Evolutionary conservation across 2,888 invertebrate genomes (phyloP).

Genomic region (Silvanus unidentatus): DNA sequence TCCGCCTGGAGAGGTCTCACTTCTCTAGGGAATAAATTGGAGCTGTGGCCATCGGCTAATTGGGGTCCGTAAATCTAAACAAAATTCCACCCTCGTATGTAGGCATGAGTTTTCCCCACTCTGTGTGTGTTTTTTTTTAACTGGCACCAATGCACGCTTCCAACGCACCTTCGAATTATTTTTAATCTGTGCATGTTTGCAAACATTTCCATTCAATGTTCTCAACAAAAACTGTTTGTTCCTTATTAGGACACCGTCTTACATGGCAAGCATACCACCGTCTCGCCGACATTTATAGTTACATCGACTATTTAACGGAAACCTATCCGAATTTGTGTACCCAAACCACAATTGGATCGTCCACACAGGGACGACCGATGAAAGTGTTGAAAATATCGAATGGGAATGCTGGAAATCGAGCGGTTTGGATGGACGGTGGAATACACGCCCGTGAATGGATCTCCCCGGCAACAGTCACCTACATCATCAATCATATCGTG

Average conservation of each 20-base stretch:
- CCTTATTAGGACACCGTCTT: slow-evolving; percentile 54
- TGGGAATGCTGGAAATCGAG: slow-evolving; percentile 50
- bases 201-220: neutral
- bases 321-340: slow-evolving; percentile 68
- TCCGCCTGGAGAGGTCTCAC: slow-evolving; percentile 30
- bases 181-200: too few species aligned
- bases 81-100: neutral
- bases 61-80: slow-evolving; percentile 55
- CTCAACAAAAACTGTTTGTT: neutral
- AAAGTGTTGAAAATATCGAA: slow-evolving; percentile 68
- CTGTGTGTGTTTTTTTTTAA: slow-evolving; percentile 2
- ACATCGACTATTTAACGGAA: slow-evolving; percentile 64
- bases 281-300: slow-evolving; percentile 61
- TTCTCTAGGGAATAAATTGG: slow-evolving; percentile 53
- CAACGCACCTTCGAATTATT: too few species aligned
- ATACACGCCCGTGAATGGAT: slow-evolving; percentile 92
- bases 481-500: slow-evolving; percentile 64
- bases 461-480: slow-evolving; percentile 71
- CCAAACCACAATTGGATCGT: slow-evolving; percentile 66
- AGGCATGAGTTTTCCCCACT: slow-evolving; percentile 6
- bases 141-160: too few species aligned
- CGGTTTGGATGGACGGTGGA: slow-evolving; percentile 58
- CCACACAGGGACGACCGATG: slow-evolving; percentile 67
- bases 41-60: slow-evolving; percentile 56
- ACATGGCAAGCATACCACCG: slow-evolving; percentile 77